Percentiles rank a stretch among this genome's conserved stretches.
phyloP scores from a whole-genome alignment of 2,797 vertebrate species.

The Micropoecilia bifurca region DNA sequence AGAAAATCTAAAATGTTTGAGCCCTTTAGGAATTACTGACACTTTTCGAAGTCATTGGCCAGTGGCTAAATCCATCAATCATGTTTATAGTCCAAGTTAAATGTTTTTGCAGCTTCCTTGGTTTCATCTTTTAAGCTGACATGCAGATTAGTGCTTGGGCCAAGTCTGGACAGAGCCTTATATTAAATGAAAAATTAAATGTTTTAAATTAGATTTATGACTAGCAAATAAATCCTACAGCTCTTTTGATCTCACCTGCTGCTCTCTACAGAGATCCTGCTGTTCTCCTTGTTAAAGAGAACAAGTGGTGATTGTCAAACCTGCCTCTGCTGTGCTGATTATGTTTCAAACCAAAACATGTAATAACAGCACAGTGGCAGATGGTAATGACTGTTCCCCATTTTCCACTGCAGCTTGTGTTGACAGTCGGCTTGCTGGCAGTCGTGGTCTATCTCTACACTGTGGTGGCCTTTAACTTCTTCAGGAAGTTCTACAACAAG shows the following conservation, averaged over 20 bases:
- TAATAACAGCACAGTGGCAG: constrained; percentile 15
- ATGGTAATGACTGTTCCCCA: neutral
- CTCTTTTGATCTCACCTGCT: neutral
- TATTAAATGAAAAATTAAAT: neutral
- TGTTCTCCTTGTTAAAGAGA: constrained; percentile 15
- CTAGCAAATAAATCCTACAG: neutral
- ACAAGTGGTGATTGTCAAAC: constrained; percentile 9
- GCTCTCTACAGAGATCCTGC: constrained; percentile 2
- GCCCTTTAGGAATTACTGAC: constrained; percentile 26
- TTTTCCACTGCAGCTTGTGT: constrained; percentile 83
- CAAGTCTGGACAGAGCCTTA: neutral
- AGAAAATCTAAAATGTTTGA: constrained; percentile 27
- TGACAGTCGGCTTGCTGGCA: constrained; percentile 95
- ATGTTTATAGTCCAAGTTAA: constrained; percentile 25
- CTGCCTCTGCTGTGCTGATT: neutral
- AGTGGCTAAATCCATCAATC: constrained; percentile 38
- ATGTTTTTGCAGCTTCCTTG: constrained; percentile 7
- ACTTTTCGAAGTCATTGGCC: constrained; percentile 26
- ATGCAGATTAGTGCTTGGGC: neutral
- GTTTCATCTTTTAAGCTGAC: constrained; percentile 17
- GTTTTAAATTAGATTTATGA: neutral
- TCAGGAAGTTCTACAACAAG: constrained; percentile 99
- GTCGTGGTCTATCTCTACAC: constrained; percentile 99
- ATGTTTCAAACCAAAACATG: constrained; percentile 8
- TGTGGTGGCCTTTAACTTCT: constrained; percentile 99